Evolutionary conservation across 2,113 vertebrate genomes (phyloP).

Genomic region (Camarhynchus parvulus): DNA sequence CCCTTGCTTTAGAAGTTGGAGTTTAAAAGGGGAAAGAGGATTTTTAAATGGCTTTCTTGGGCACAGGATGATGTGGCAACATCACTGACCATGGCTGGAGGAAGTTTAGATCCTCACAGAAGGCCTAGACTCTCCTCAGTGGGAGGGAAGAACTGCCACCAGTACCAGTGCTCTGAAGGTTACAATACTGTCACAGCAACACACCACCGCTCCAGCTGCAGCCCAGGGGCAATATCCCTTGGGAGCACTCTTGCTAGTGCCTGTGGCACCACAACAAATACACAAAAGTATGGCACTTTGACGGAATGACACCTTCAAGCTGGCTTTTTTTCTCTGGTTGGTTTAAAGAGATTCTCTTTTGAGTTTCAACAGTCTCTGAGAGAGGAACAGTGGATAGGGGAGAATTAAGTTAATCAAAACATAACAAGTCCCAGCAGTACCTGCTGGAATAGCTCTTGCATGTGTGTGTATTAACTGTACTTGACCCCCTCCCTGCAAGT

Average conservation of each 20-base stretch:
- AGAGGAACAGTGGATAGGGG: not conserved
- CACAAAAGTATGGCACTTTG: not conserved
- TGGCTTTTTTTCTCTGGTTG: not conserved
- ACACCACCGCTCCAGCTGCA: not conserved
- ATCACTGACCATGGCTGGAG: not conserved
- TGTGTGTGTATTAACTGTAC: not conserved
- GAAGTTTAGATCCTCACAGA: not conserved
- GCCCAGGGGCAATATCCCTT: not conserved
- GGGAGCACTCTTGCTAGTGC: not conserved
- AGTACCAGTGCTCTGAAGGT: not conserved
- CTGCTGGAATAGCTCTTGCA: not conserved
- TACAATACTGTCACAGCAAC: not conserved
- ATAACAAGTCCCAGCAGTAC: not conserved
- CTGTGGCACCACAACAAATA: not conserved
- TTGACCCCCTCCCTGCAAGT: not conserved
- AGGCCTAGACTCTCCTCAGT: not conserved
- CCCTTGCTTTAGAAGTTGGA: not conserved
- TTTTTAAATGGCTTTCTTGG: not conserved
- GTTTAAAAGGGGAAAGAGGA: not conserved
- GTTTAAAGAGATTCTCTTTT: not conserved
- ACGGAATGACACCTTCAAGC: not conserved
- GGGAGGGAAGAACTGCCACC: fast-evolving
- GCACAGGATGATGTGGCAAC: fast-evolving
- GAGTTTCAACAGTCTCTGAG: not conserved
- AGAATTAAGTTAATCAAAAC: not conserved